Evolutionary conservation across 2,888 invertebrate genomes (phyloP).

Genomic region (Hyalella azteca): DNA sequence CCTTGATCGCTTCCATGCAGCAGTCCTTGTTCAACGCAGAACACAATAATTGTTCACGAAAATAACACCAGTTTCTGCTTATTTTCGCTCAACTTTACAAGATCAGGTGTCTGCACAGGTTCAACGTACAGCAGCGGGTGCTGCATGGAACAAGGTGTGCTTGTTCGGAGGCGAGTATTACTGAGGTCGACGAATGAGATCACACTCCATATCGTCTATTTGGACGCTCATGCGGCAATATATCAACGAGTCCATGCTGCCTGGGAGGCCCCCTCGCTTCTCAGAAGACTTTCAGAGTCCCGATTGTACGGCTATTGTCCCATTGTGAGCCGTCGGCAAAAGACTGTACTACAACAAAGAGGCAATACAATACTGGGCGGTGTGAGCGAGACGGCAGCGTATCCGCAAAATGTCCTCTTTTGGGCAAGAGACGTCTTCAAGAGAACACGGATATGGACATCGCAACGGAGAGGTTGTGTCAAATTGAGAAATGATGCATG

Average conservation of each 20-base stretch:
- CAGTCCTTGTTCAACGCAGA: too few species aligned
- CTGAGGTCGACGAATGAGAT: background rate
- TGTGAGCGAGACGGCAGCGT: background rate
- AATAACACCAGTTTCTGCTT: too few species aligned
- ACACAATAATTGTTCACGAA: too few species aligned
- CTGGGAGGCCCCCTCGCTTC: background rate
- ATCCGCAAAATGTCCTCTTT: background rate
- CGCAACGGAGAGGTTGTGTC: background rate
- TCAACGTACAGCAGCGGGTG: too few species aligned
- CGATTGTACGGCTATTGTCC: conserved; percentile 19
- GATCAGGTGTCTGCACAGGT: too few species aligned
- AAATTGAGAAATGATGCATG: background rate
- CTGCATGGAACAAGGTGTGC: too few species aligned
- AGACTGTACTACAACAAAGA: conserved; percentile 2
- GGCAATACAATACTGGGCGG: conserved; percentile 19
- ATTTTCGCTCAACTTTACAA: too few species aligned
- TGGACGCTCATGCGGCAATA: background rate
- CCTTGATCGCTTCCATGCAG: too few species aligned
- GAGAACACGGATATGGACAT: background rate
- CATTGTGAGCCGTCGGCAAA: background rate
- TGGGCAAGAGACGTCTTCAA: background rate
- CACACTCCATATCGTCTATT: background rate
- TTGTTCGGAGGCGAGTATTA: background rate
- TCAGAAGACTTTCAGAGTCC: background rate
- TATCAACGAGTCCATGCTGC: conserved; percentile 2